Base-by-base conservation (phyloP, 1,140 invertebrate species). In the Sarcophaga bullata region DNA sequence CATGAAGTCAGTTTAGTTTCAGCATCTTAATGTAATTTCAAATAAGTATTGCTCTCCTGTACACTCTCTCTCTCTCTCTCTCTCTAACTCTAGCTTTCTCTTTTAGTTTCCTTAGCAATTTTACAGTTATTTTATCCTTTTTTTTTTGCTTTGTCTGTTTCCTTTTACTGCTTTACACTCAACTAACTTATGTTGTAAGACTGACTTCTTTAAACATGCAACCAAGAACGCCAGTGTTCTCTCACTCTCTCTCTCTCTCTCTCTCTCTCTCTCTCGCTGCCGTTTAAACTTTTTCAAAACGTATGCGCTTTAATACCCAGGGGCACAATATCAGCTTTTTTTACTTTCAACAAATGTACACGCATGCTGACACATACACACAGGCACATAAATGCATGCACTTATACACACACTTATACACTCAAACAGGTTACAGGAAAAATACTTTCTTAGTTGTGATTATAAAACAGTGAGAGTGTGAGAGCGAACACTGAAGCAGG, bases 1-100 rank as follows among this genome's bases (percentile, higher is more conserved):
- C 75, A 52, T 78, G 48, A 78, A 78, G 75, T 78, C 75, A 78
- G 48, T 78, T 78, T 52, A 78, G 75, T 25, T 78, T 78, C 50
- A 50, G 75, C 50, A 15, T 37, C 25, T 50, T 19, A 52, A 78
- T 9, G 19, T n/a, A 78, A 78, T 50, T 78, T 78, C 19, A 50
- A 52, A 78, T 46, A 49, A 10, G 49, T 68, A 17, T 19, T 68
- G 25, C 49, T 52, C 49, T 25, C 7, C 10, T n/a, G 6, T 49
- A 13, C 15, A 13, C 15, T 73, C 25, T 73, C 10, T 54, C 5
- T 54, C 52, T 15, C 9, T 15, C 5, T 15, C 1, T 54, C 52
- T 1, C 1, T 54, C 52, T 11, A 1, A 1, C 52, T 54, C 15
- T 15, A 1, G 1, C 9, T 72, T 19, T 8, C 62, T 25, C 8